These are phyloP conservation scores for Lutjanus campechanus DNA, from an alignment of 2,797 vertebrate species.

Conservation along the genomic window DNA sequence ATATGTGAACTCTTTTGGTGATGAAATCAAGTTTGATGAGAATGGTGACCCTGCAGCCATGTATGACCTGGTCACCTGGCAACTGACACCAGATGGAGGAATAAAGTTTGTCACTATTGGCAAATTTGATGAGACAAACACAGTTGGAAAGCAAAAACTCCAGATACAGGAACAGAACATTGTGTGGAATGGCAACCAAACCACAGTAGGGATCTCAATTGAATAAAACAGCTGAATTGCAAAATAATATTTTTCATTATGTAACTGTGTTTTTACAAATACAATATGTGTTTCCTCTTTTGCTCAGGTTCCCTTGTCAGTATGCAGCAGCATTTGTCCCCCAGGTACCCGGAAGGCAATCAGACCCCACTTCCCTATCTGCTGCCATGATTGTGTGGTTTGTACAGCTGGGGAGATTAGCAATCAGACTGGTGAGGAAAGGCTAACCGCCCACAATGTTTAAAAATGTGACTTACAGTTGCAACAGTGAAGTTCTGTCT, in stretches of 20 bases:
- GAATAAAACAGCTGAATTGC: not conserved
- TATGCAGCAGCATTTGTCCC: constrained; percentile 86
- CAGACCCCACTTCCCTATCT: constrained; percentile 85
- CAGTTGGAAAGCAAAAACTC: constrained; percentile 67
- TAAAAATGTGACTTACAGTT: constrained; percentile 1
- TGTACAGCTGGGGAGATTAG: constrained; percentile 89
- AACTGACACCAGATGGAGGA: constrained; percentile 71
- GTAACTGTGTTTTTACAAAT: constrained; percentile 28
- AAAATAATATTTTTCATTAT: not conserved
- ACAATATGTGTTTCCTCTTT: constrained; percentile 49
- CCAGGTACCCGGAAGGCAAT: constrained; percentile 86
- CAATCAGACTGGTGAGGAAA: constrained; percentile 86
- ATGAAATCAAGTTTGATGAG: constrained; percentile 86
- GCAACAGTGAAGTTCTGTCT: not conserved
- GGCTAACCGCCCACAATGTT: constrained; percentile 16
- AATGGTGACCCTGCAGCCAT: constrained; percentile 86
- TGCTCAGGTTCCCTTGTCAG: constrained; percentile 85
- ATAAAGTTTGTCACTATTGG: constrained; percentile 84
- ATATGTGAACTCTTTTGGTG: constrained; percentile 80
- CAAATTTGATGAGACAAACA: constrained; percentile 81
- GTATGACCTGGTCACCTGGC: constrained; percentile 89
- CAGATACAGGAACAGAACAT: constrained; percentile 80
- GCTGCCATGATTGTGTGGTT: constrained; percentile 89
- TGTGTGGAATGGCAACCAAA: constrained; percentile 84
- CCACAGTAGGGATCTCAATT: constrained; percentile 70